Evolutionary conservation across 2,888 invertebrate genomes (phyloP).

Genomic region (Nineta flava): DNA sequence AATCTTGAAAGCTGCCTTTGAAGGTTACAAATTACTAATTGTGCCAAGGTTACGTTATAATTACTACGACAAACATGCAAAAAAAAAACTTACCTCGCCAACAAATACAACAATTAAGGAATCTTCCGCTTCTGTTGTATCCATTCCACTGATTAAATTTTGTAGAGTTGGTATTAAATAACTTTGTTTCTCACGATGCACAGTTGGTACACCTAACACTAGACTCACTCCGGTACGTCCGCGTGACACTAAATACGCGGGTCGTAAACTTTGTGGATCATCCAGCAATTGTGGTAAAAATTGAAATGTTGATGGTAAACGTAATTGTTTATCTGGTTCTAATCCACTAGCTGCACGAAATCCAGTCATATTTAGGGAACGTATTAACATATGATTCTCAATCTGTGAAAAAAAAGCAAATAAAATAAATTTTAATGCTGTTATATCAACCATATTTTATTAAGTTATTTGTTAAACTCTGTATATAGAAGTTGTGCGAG

Average conservation of each 20-base stretch:
- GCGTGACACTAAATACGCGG: constrained; percentile 61
- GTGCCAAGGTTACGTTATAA: too few relatives aligned
- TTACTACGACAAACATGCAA: too few relatives aligned
- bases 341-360: constrained; percentile 30
- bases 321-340: constrained; percentile 32
- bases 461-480: too few relatives aligned
- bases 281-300: constrained; percentile 76
- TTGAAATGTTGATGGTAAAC: constrained; percentile 66
- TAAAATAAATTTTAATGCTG: too few relatives aligned
- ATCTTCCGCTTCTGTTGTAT: constrained; percentile 51
- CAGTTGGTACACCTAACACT: constrained; percentile 81
- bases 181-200: constrained; percentile 71
- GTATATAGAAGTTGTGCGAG: too few relatives aligned
- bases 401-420: not conserved
- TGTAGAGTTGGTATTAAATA: constrained; percentile 75
- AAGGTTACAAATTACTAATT: too few relatives aligned
- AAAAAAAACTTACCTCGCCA: constrained; percentile 47
- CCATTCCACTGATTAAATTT: constrained; percentile 68
- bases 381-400: constrained; percentile 22
- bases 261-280: constrained; percentile 57
- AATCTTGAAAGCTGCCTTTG: too few relatives aligned
- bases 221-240: constrained; percentile 61
- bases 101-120: constrained; percentile 73
- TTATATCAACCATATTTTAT: too few relatives aligned
- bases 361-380: constrained; percentile 33